A percentile compares a stretch with the other conserved stretches of the same genome.
These are phyloP conservation scores for Dasysyrphus tricinctus DNA, from an alignment of 2,888 invertebrate species.

Conservation along the genomic window DNA sequence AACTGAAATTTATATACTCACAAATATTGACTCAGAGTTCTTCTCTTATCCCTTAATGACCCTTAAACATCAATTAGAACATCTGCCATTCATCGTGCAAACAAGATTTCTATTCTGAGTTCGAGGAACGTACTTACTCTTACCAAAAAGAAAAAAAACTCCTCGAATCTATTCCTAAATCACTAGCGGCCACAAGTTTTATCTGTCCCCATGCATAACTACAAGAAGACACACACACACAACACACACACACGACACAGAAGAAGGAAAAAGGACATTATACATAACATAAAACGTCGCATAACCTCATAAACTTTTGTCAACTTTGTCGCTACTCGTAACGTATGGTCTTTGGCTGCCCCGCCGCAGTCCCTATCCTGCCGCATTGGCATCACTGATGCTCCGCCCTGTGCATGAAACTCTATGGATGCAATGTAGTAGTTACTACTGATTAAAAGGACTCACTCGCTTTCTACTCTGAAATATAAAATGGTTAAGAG, in stretches of 20 bases:
- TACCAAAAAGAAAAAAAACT: background rate
- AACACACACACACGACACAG: background rate
- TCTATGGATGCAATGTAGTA: constrained; percentile 11
- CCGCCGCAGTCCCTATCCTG: no score
- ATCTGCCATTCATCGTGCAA: constrained; percentile 16
- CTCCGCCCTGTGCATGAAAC: background rate
- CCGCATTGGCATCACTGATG: background rate
- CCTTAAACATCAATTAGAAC: constrained; percentile 55
- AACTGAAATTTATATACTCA: constrained; percentile 13
- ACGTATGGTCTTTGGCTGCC: background rate
- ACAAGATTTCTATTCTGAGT: background rate
- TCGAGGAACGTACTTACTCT: background rate
- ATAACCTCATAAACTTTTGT: constrained; percentile 60
- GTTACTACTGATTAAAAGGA: constrained; percentile 27
- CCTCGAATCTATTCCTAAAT: constrained; percentile 38
- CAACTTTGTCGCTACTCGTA: constrained; percentile 34
- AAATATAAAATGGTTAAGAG: constrained; percentile 28
- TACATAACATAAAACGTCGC: constrained; percentile 53
- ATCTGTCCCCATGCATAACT: constrained; percentile 38
- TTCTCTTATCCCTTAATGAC: constrained; percentile 34
- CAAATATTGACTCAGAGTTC: constrained; percentile 1
- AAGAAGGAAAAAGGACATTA: constrained; percentile 38
- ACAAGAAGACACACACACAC: constrained; percentile 1
- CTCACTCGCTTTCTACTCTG: constrained; percentile 8
- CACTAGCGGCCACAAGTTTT: constrained; percentile 43